Evolutionary conservation across 2,797 vertebrate species (phyloP).

Genomic region (Melanotaenia parkinsoni): DNA sequence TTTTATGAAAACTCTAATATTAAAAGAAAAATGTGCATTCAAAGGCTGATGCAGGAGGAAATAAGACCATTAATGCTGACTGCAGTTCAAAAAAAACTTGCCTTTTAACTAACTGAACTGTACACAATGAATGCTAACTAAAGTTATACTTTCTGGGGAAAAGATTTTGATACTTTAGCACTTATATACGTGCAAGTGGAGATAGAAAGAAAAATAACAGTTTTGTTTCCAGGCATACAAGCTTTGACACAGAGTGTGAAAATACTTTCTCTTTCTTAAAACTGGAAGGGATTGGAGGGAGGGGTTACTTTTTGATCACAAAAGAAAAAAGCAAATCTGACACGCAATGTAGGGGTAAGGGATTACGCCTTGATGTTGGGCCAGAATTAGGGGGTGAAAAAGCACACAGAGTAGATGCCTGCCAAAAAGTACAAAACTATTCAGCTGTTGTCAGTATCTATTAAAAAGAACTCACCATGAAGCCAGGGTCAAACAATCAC

Average conservation of each 20-base stretch:
- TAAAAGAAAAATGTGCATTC: slow-evolving; percentile 8
- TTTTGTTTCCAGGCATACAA: slow-evolving; percentile 27
- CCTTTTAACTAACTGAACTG: slow-evolving; percentile 49
- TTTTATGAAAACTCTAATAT: slow-evolving; percentile 1
- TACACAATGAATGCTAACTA: slow-evolving; percentile 32
- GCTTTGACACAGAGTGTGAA: slow-evolving; percentile 21
- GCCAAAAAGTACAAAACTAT: slow-evolving; percentile 68
- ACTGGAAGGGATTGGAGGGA: not conserved
- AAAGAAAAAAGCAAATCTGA: slow-evolving; percentile 64
- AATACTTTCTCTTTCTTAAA: slow-evolving; percentile 33
- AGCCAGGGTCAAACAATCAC: slow-evolving; percentile 65
- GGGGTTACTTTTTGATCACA: slow-evolving; percentile 46
- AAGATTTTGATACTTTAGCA: slow-evolving; percentile 31
- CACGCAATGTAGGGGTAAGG: slow-evolving; percentile 56
- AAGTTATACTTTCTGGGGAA: slow-evolving; percentile 26
- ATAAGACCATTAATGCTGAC: slow-evolving; percentile 2
- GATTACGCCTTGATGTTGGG: slow-evolving; percentile 61
- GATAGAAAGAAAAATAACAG: slow-evolving; percentile 33
- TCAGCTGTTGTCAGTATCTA: slow-evolving; percentile 74
- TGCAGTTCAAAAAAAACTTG: slow-evolving; percentile 27
- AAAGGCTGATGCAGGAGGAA: slow-evolving; percentile 25
- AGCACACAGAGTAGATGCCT: slow-evolving; percentile 46
- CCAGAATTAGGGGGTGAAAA: slow-evolving; percentile 62
- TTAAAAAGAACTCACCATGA: slow-evolving; percentile 72
- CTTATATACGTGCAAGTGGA: slow-evolving; percentile 37